Conservation (phyloP, 2,888 invertebrate species). For the Blera fallax region DNA sequence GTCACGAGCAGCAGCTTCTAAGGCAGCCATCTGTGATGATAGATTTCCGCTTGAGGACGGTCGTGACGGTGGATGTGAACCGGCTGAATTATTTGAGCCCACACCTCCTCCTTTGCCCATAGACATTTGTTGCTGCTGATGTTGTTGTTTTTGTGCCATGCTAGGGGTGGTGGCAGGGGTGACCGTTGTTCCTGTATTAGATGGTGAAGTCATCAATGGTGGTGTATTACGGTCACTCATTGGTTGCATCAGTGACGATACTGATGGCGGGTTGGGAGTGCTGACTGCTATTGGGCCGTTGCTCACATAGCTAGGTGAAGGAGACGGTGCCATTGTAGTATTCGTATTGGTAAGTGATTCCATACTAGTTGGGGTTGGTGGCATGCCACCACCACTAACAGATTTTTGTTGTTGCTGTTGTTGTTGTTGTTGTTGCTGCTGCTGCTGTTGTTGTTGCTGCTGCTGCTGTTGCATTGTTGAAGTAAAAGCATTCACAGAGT, state of each 20-base stretch:
- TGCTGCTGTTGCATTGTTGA: slow-evolving; percentile 75
- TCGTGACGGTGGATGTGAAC: slow-evolving; percentile 58
- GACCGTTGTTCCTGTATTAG: slow-evolving; percentile 76
- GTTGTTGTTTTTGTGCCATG: slow-evolving; percentile 75
- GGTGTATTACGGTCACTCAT: slow-evolving; percentile 84
- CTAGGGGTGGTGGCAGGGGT: slow-evolving; percentile 76
- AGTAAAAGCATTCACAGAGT: slow-evolving; percentile 73
- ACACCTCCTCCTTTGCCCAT: slow-evolving; percentile 77
- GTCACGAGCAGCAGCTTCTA: slow-evolving; percentile 87
- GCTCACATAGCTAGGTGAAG: slow-evolving; percentile 81
- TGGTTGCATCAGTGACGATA: slow-evolving; percentile 83
- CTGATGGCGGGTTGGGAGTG: slow-evolving; percentile 84
- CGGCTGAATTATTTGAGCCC: slow-evolving; percentile 73
- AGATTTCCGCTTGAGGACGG: slow-evolving; percentile 83
- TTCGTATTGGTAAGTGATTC: slow-evolving; percentile 81
- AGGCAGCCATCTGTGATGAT: slow-evolving; percentile 89
- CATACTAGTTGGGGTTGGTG: slow-evolving; percentile 83
- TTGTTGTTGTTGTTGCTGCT: slow-evolving; percentile 75
- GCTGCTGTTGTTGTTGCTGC: slow-evolving; percentile 76
- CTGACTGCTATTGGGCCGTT: slow-evolving; percentile 83
- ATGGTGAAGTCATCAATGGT: slow-evolving; percentile 81
- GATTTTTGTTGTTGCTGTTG: slow-evolving; percentile 77
- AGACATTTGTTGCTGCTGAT: slow-evolving; percentile 75
- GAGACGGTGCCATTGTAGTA: slow-evolving; percentile 82
- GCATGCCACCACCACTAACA: slow-evolving; percentile 79